Conservation (phyloP, 2,797 vertebrate species). For the Lagothrix lagotricha region DNA sequence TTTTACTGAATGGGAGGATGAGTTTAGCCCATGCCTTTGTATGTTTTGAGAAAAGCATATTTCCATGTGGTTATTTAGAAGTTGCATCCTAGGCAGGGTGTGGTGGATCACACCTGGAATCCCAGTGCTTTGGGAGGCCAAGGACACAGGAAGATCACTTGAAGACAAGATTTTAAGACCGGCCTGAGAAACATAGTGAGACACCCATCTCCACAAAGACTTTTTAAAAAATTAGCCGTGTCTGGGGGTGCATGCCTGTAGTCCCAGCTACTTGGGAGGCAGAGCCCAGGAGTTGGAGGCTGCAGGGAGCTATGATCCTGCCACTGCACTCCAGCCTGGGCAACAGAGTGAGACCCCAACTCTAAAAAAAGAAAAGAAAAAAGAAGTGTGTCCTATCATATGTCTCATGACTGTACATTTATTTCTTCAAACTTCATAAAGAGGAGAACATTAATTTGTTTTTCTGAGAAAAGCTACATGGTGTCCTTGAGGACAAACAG, state of each 20-base stretch:
- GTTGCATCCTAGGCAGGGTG: not conserved
- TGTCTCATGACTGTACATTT: not conserved
- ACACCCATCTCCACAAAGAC: not conserved
- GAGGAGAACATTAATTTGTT: not conserved
- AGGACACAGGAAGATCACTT: not conserved
- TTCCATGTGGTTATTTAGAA: not conserved
- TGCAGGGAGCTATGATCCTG: not conserved
- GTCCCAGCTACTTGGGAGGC: not conserved
- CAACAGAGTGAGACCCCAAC: not conserved
- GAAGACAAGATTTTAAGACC: not conserved
- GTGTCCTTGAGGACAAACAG: not conserved
- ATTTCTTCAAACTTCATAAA: constrained; percentile 5
- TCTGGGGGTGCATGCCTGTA: not conserved
- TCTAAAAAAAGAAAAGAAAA: not conserved
- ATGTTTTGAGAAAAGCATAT: not conserved
- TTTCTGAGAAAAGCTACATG: constrained; percentile 1
- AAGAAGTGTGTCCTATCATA: not conserved
- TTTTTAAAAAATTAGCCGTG: not conserved
- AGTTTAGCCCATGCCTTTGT: not conserved
- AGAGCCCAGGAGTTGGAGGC: not conserved
- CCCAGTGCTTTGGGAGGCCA: not conserved
- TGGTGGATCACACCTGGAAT: not conserved
- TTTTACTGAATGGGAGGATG: not conserved
- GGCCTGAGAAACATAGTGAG: not conserved
- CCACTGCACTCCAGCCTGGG: not conserved